A percentile compares a stretch with the other conserved stretches of the same genome.
phyloP scores from a whole-genome alignment of 1,140 invertebrate species.

The Stenopsyche tienmushanensis region DNA sequence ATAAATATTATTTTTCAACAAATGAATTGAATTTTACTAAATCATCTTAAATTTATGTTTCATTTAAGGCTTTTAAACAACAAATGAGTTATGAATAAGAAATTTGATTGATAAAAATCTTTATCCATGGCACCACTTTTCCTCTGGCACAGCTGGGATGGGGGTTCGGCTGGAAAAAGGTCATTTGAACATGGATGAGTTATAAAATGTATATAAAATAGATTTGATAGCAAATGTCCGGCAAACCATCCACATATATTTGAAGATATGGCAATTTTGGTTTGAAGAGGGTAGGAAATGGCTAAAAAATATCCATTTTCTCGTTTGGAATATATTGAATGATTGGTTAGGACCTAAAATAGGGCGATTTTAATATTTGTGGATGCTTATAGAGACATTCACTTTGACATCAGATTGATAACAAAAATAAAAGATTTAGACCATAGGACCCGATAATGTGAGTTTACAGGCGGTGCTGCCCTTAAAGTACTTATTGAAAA shows the following conservation, averaged over 20 bases:
- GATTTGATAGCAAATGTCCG: neutral
- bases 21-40: neutral
- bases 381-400: slow-evolving; percentile 31
- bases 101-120: neutral
- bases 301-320: slow-evolving; percentile 20
- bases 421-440: slow-evolving; percentile 13
- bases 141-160: slow-evolving; percentile 60
- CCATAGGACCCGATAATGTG: slow-evolving; percentile 42
- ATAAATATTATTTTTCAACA: neutral
- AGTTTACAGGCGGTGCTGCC: slow-evolving; percentile 56
- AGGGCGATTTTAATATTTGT: slow-evolving; percentile 19
- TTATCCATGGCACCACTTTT: slow-evolving; percentile 25
- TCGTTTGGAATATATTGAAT: slow-evolving; percentile 22
- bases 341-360: slow-evolving; percentile 16
- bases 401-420: slow-evolving; percentile 15
- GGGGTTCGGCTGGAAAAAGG: slow-evolving; percentile 52
- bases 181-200: slow-evolving; percentile 36
- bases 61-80: neutral
- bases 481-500: slow-evolving; percentile 45
- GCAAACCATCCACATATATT: slow-evolving; percentile 34
- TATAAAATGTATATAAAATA: slow-evolving; percentile 18
- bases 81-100: neutral
- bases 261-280: neutral
- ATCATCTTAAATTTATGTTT: neutral
- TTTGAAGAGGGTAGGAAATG: slow-evolving; percentile 12